These are phyloP conservation scores for Lasiommata megera DNA, from an alignment of 2,888 invertebrate species.

Conservation along the genomic window DNA sequence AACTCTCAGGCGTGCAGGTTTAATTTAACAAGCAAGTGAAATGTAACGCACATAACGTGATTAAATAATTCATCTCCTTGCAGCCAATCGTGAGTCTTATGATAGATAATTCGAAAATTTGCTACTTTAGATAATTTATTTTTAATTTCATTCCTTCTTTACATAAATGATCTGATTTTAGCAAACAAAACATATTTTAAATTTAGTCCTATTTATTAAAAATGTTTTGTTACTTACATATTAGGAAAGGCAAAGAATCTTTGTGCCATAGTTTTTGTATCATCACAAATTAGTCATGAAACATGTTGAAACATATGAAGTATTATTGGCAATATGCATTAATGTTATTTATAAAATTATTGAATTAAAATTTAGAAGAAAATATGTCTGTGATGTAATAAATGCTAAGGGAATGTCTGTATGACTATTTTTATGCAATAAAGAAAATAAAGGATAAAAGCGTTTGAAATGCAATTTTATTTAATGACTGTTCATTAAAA, in stretches of 20 bases:
- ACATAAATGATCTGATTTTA: too few relatives aligned
- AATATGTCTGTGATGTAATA: slow-evolving; percentile 66
- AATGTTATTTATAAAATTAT: slow-evolving; percentile 14
- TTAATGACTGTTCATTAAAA: slow-evolving; percentile 26
- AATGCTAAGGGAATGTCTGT: slow-evolving; percentile 26
- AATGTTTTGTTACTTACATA: not conserved
- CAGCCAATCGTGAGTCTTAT: too few relatives aligned
- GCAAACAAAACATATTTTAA: too few relatives aligned
- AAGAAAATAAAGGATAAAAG: slow-evolving; percentile 22
- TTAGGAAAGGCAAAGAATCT: not conserved
- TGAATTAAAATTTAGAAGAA: slow-evolving; percentile 48
- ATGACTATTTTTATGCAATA: slow-evolving; percentile 7
- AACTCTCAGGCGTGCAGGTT: too few relatives aligned
- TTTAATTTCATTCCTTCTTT: too few relatives aligned
- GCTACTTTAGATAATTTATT: too few relatives aligned
- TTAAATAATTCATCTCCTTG: too few relatives aligned
- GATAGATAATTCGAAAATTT: too few relatives aligned
- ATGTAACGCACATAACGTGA: too few relatives aligned
- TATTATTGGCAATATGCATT: slow-evolving; percentile 19
- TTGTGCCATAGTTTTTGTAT: slow-evolving; percentile 26
- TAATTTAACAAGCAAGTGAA: too few relatives aligned
- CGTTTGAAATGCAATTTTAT: slow-evolving; percentile 30
- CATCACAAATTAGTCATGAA: slow-evolving; percentile 12
- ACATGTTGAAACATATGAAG: not conserved
- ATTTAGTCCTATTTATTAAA: too few relatives aligned